phyloP scores from a whole-genome alignment of 2,113 vertebrate species.

The Zosterops pallidus region DNA sequence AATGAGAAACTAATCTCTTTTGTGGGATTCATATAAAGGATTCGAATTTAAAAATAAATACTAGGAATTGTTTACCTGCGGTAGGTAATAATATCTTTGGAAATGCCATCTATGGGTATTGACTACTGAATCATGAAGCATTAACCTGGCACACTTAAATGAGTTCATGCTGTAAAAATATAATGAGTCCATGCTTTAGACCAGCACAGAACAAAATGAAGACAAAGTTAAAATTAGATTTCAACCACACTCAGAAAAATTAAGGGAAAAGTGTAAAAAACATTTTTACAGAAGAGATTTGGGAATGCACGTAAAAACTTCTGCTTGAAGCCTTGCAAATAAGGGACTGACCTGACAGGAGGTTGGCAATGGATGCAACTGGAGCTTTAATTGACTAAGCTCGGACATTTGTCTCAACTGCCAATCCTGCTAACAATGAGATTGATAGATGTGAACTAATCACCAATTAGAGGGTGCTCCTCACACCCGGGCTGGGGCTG shows the following conservation, averaged over 20 bases:
- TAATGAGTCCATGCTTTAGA: background rate
- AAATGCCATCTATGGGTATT: slow-evolving; percentile 16
- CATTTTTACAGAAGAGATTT: background rate
- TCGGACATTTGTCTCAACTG: slow-evolving; percentile 52
- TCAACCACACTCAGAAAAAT: background rate
- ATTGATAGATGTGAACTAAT: slow-evolving; percentile 60
- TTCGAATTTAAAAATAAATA: slow-evolving; percentile 59
- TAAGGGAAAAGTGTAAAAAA: background rate
- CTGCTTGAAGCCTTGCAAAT: slow-evolving; percentile 23
- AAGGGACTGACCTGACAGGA: slow-evolving; percentile 48
- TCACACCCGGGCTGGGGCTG: background rate
- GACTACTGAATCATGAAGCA: slow-evolving; percentile 21
- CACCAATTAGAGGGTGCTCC: slow-evolving; percentile 27
- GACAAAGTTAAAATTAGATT: background rate
- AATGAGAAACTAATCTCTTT: slow-evolving; percentile 59
- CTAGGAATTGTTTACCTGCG: slow-evolving; percentile 51
- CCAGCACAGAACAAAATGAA: background rate
- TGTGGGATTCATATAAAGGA: slow-evolving; percentile 26
- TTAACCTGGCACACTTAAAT: background rate
- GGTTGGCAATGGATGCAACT: slow-evolving; percentile 45
- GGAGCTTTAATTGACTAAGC: slow-evolving; percentile 54
- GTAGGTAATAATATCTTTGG: slow-evolving; percentile 30
- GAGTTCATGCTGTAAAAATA: background rate
- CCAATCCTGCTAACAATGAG: slow-evolving; percentile 44
- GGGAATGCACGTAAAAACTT: background rate